Percentiles rank a stretch among this genome's conserved stretches.
Conservation (phyloP, 2,797 vertebrate species). For the Poecilia velifera region DNA sequence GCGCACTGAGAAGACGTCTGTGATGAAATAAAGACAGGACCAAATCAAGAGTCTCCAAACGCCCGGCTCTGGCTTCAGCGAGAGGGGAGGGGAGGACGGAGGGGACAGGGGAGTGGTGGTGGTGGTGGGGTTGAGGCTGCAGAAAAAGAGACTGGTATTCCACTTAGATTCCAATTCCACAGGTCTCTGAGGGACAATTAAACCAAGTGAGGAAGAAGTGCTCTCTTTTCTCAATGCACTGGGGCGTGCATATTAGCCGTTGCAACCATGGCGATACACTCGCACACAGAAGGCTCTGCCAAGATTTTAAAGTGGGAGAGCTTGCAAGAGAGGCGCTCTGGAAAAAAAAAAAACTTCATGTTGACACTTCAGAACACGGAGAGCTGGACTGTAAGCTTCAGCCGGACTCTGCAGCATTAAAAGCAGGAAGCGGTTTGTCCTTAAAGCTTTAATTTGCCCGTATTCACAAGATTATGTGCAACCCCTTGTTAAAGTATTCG, state of each 20-base stretch:
- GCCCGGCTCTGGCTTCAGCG: conserved; percentile 48
- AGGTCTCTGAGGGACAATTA: conserved; percentile 86
- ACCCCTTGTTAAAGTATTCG: background rate
- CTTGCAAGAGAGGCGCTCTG: conserved; percentile 62
- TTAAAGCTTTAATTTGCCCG: conserved; percentile 29
- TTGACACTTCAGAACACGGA: conserved; percentile 61
- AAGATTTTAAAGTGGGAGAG: conserved; percentile 59
- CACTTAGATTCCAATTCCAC: conserved; percentile 85
- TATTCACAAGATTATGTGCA: conserved; percentile 7
- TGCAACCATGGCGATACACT: conserved; percentile 73
- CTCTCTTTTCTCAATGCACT: conserved; percentile 79
- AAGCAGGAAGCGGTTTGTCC: conserved; percentile 35
- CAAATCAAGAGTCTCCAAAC: conserved; percentile 77
- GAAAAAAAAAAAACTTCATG: conserved; percentile 49
- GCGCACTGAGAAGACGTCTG: conserved; percentile 64
- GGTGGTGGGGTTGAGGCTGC: conserved; percentile 37
- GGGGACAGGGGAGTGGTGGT: conserved; percentile 43
- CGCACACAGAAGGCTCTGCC: conserved; percentile 61
- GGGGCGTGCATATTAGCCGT: conserved; percentile 81
- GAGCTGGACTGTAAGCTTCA: conserved; percentile 29
- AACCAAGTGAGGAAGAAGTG: conserved; percentile 79
- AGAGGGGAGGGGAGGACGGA: conserved; percentile 46
- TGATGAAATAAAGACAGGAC: conserved; percentile 82
- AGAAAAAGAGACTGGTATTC: conserved; percentile 78
- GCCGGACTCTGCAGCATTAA: conserved; percentile 22